A percentile compares a stretch with the other conserved stretches of the same genome.
Conservation (phyloP, 2,113 vertebrate genomes). For the Eclectus roratus region DNA sequence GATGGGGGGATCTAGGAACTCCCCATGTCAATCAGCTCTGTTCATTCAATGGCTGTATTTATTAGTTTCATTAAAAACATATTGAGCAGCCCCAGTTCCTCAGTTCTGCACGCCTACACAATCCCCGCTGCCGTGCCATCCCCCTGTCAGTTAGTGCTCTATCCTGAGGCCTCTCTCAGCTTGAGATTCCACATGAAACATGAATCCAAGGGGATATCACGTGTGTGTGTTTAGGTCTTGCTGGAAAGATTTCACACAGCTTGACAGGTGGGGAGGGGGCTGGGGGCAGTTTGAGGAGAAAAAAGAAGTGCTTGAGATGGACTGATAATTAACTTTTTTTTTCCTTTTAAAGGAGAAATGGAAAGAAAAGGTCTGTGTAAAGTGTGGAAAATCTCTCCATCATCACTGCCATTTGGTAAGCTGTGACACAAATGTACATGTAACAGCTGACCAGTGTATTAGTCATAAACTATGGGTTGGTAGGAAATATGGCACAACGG, state of each 20-base stretch:
- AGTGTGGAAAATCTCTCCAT: neutral
- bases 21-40: neutral
- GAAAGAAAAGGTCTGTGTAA: neutral
- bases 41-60: constrained; percentile 38
- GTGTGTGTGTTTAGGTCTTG: neutral
- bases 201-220: constrained; percentile 1
- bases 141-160: neutral
- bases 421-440: neutral
- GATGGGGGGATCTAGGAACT: constrained; percentile 37
- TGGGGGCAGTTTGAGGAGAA: neutral
- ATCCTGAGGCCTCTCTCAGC: constrained; percentile 34
- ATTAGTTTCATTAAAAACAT: constrained; percentile 54
- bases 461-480: neutral
- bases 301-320: neutral
- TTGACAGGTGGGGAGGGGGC: neutral
- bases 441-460: neutral
- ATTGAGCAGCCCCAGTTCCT: neutral
- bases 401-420: neutral
- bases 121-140: neutral
- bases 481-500: neutral
- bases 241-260: constrained; percentile 16
- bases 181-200: constrained; percentile 23
- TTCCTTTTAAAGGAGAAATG: neutral
- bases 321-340: neutral
- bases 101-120: neutral